Evolutionary conservation across 2,797 vertebrate species (phyloP), one percentile per base, ranked within the genome.

Genomic region (Zalophus californianus): DNA sequence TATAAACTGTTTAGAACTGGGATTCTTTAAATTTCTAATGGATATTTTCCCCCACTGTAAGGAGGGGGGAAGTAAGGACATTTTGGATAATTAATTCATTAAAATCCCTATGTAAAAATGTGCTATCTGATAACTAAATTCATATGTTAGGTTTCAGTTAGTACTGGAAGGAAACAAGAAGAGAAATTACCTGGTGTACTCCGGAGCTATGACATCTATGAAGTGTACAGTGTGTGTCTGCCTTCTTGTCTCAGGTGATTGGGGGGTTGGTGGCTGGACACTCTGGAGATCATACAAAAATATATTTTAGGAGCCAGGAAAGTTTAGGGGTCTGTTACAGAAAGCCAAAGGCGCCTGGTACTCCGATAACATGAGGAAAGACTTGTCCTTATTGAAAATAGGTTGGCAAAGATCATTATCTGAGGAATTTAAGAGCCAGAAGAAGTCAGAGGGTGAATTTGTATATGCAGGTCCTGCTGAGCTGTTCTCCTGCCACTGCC

Each of bases 1-100:
- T 83, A 95, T 75, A 73, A 92, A 84, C 41, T 79, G 7, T 68
- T 94, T 64, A 88, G 62, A 29, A 41, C 15, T 92, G 25, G 23
- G 29, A 58, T 90, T 23, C 35, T 91, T 95, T 64, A 95, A 89
- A 60, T 0, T 52, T 96, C 93, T 64, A 85, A 91, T 87, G 27
- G 92, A 84, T 12, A 64, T 14, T 13, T 11, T 9, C 38, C 14
- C 2, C 4, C 4, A 78, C 6, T 29, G 1, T 56, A 68, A 91
- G 29, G 11, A 38, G 83, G 85, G 84, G 84, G 75, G 29, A 20
- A 13, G 21, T 64, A 91, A 80, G 23, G 66, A 72, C 25, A 82
- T 80, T 97, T 95, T 93, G 14, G 38, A 91, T 92, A 79, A 94
- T 80, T 78, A 85, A 86, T 29, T 96, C 52, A 93, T 91, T 94